Conservation (phyloP, 2,797 vertebrate genomes). For the Hylomyscus alleni region DNA sequence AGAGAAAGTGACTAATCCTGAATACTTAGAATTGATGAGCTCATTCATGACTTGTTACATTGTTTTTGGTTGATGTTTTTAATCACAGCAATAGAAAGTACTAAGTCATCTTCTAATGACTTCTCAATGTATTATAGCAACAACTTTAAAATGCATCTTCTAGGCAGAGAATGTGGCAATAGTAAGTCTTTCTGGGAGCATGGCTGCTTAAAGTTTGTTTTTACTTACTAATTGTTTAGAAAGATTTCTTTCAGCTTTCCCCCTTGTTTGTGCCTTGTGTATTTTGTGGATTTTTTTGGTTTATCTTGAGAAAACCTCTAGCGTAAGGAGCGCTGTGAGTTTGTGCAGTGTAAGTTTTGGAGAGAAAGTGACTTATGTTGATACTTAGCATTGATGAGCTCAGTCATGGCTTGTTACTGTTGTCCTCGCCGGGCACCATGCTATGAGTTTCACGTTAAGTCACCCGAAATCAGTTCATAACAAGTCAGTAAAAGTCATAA, state of each 20-base stretch:
- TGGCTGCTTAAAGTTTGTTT: conserved; percentile 48
- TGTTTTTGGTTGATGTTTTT: neutral
- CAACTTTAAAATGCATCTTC: conserved; percentile 37
- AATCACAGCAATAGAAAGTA: neutral
- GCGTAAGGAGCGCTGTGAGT: neutral
- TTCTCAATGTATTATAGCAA: neutral
- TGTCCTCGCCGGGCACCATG: neutral
- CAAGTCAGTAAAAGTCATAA: conserved; percentile 16
- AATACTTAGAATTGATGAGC: conserved; percentile 22
- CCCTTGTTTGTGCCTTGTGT: neutral
- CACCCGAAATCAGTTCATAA: conserved; percentile 33
- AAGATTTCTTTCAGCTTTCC: conserved; percentile 37
- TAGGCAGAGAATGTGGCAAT: neutral
- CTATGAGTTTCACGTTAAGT: conserved; percentile 8
- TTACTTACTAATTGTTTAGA: conserved; percentile 27
- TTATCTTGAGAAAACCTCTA: neutral
- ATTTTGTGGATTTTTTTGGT: conserved; percentile 8
- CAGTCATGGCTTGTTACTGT: neutral
- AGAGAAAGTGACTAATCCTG: neutral
- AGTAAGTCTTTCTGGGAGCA: conserved; percentile 7
- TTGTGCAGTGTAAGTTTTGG: conserved; percentile 8
- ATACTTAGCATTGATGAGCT: conserved; percentile 5
- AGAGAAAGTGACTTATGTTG: neutral
- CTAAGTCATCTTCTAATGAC: neutral
- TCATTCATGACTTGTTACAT: neutral